Percentiles rank a stretch among this genome's conserved stretches.
Conservation (phyloP, 2,797 vertebrate genomes). For the Oreonectes daqikongensis region DNA sequence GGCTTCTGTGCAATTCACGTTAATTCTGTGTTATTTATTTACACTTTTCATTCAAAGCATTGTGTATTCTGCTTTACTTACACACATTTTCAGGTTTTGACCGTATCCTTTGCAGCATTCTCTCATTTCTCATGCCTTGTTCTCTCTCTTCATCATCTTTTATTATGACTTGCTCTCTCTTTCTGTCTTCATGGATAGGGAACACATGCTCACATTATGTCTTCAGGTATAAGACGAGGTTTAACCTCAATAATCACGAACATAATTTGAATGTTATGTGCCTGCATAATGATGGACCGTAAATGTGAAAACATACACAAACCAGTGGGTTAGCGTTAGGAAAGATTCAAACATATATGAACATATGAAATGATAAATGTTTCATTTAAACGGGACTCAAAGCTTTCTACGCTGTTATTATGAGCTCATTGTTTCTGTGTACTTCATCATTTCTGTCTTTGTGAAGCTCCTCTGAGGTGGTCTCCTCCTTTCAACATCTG, state of each 20-base stretch:
- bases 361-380: constrained; percentile 25
- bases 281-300: too few relatives aligned
- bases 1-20: too few relatives aligned
- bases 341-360: too few relatives aligned
- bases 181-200: constrained; percentile 6
- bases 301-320: too few relatives aligned
- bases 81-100: too few relatives aligned
- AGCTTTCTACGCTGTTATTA: constrained; percentile 19
- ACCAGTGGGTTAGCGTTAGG: too few relatives aligned
- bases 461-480: background rate
- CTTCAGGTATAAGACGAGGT: background rate
- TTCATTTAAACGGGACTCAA: constrained; percentile 39
- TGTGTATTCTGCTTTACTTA: too few relatives aligned
- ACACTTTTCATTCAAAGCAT: too few relatives aligned
- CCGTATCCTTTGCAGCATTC: too few relatives aligned
- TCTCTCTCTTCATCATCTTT: constrained; percentile 25
- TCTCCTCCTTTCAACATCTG: background rate
- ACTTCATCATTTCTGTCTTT: constrained; percentile 28
- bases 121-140: constrained; percentile 33
- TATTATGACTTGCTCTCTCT: background rate
- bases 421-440: constrained; percentile 38
- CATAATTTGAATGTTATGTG: too few relatives aligned
- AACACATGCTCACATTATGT: background rate
- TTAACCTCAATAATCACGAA: too few relatives aligned
- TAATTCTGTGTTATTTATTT: too few relatives aligned